A percentile compares a stretch with the other conserved stretches of the same genome.
phyloP scores from a whole-genome alignment of 2,113 vertebrate genomes.

The Haemorhous mexicanus region DNA sequence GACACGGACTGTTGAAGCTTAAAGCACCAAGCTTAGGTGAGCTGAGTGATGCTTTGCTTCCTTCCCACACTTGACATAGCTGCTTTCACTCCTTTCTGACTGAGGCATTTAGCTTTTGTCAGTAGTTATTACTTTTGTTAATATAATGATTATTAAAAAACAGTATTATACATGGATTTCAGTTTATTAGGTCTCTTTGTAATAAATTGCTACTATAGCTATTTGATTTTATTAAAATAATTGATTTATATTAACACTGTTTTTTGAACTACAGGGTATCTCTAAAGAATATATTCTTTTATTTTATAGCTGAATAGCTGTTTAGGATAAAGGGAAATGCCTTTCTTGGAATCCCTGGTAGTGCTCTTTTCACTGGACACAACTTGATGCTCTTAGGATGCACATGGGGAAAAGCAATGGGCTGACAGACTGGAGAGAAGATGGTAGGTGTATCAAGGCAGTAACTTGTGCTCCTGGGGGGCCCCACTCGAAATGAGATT shows the following conservation, averaged over 20 bases:
- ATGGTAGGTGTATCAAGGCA: background rate
- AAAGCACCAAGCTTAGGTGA: background rate
- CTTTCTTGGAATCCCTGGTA: background rate
- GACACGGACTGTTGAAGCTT: background rate
- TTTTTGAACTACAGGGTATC: background rate
- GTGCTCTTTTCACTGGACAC: background rate
- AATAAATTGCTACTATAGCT: background rate
- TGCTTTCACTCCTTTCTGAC: background rate
- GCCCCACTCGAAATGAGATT: background rate
- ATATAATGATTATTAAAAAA: background rate
- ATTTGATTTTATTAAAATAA: background rate
- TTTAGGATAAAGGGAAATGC: background rate
- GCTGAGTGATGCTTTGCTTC: background rate
- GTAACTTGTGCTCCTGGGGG: background rate
- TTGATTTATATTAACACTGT: background rate
- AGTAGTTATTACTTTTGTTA: background rate
- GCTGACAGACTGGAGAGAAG: background rate
- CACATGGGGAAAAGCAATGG: background rate
- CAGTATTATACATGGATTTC: background rate
- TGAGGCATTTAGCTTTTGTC: background rate
- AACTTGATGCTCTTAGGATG: background rate
- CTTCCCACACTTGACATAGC: background rate
- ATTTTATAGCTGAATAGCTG: background rate
- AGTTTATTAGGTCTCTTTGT: background rate
- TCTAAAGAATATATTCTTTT: background rate